Percentiles rank a stretch among this genome's conserved stretches.
These are phyloP conservation scores for Drosophila paranaensis DNA, from an alignment of 2,888 invertebrate species.

Conservation along the genomic window DNA sequence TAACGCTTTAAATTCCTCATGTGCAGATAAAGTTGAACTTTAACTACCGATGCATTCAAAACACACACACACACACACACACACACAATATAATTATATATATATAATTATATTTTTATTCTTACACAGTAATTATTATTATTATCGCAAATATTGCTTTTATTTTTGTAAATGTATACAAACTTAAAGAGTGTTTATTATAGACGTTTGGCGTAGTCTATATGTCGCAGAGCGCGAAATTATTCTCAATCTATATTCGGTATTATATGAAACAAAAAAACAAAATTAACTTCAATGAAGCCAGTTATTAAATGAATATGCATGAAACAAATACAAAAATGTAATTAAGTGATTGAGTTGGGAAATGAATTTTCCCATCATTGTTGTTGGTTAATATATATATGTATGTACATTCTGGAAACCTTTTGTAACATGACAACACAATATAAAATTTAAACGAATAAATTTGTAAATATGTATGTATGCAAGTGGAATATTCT, in stretches of 20 bases:
- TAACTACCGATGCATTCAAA: constrained; percentile 53
- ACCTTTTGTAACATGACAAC: constrained; percentile 68
- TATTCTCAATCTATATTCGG: constrained; percentile 65
- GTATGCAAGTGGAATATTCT: constrained; percentile 20
- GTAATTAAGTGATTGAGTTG: constrained; percentile 56
- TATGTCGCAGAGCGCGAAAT: constrained; percentile 36
- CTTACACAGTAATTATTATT: constrained; percentile 63
- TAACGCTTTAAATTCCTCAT: constrained; percentile 60
- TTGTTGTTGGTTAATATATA: constrained; percentile 67
- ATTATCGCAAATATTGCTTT: constrained; percentile 62
- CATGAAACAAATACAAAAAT: constrained; percentile 45
- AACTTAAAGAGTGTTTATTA: constrained; percentile 51
- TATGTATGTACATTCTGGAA: constrained; percentile 61
- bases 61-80: constrained; percentile 24
- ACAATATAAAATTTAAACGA: constrained; percentile 52
- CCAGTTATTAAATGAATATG: constrained; percentile 54
- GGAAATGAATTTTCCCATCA: constrained; percentile 49
- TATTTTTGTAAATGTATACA: constrained; percentile 72
- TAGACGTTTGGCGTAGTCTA: constrained; percentile 47
- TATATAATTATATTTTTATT: constrained; percentile 40
- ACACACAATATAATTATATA: constrained; percentile 2
- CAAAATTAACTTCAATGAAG: constrained; percentile 48
- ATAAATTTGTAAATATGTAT: constrained; percentile 77
- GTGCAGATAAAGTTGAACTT: constrained; percentile 69
- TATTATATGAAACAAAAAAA: constrained; percentile 52